Percentiles rank a stretch among this genome's conserved stretches.
Evolutionary conservation across 2,797 vertebrate genomes (phyloP).

Genomic region (Psittacula echo): DNA sequence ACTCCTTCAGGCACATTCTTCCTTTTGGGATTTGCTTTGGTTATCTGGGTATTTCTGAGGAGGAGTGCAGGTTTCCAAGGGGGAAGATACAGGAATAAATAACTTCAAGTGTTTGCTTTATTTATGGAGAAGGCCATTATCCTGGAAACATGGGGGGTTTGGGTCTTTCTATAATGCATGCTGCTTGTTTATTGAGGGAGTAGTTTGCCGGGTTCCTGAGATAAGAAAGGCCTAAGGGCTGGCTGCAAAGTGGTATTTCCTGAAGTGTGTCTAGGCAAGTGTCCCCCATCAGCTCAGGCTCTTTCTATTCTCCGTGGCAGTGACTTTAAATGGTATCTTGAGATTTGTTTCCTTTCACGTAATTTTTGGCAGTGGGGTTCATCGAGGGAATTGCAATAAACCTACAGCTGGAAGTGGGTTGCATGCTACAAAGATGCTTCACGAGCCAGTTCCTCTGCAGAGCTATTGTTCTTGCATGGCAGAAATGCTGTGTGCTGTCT

Average conservation of each 20-base stretch:
- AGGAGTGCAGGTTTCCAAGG: not conserved
- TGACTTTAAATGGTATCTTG: conserved; percentile 26
- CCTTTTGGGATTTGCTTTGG: not conserved
- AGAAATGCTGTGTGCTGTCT: not conserved
- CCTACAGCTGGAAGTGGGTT: not conserved
- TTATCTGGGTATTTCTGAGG: not conserved
- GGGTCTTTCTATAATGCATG: not conserved
- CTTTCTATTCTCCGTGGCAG: not conserved
- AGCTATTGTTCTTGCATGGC: not conserved
- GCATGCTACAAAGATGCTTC: not conserved
- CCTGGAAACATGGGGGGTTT: not conserved
- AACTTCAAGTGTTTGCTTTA: not conserved
- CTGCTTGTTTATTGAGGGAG: not conserved
- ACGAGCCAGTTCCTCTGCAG: not conserved
- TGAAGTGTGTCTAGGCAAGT: conserved; percentile 6
- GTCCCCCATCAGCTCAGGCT: not conserved
- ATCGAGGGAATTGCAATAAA: conserved; percentile 1
- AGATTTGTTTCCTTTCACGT: conserved; percentile 18
- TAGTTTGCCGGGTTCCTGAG: not conserved
- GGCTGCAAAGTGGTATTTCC: not conserved
- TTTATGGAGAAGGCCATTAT: not conserved
- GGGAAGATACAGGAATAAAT: not conserved
- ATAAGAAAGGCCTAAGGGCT: not conserved
- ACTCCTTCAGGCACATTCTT: not conserved
- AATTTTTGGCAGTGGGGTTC: not conserved